A percentile compares a stretch with the other conserved stretches of the same genome.
Conservation (phyloP, 2,113 vertebrate genomes). For the Rhinopithecus roxellana region DNA sequence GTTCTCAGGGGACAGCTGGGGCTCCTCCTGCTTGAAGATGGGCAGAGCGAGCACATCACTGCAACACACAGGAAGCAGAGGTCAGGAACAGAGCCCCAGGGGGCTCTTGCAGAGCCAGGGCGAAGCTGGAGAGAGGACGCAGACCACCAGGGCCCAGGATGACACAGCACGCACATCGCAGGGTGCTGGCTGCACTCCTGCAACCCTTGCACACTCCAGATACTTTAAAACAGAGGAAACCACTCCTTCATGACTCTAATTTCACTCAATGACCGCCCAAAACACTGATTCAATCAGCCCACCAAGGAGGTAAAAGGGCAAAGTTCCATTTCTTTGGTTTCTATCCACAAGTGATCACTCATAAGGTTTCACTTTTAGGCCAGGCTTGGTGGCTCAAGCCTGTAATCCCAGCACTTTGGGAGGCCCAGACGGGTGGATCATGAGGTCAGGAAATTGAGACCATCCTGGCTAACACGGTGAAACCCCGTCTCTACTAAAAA, state of each 20-base stretch:
- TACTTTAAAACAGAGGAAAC: background rate
- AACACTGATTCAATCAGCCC: background rate
- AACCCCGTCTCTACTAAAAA: too few species aligned
- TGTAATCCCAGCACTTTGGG: too few species aligned
- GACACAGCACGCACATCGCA: background rate
- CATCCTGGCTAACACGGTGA: too few species aligned
- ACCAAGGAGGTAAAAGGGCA: background rate
- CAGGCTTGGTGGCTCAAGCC: too few species aligned
- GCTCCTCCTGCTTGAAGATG: constrained; percentile 93
- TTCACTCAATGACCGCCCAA: background rate
- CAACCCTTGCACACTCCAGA: background rate
- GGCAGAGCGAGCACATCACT: constrained; percentile 93
- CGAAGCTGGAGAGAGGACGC: accelerated
- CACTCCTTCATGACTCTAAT: background rate
- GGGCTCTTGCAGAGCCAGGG: background rate
- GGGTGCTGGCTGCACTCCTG: background rate
- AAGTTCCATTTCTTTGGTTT: background rate
- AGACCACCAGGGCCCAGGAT: background rate
- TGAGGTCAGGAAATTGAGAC: too few species aligned
- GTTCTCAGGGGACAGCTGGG: constrained; percentile 86
- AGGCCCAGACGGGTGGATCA: too few species aligned
- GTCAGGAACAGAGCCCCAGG: background rate
- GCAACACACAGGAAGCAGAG: constrained; percentile 66
- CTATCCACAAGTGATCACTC: background rate
- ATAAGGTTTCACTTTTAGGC: background rate